phyloP scores from a whole-genome alignment of 2,888 invertebrate genomes.

The Ophion slaviceki region DNA sequence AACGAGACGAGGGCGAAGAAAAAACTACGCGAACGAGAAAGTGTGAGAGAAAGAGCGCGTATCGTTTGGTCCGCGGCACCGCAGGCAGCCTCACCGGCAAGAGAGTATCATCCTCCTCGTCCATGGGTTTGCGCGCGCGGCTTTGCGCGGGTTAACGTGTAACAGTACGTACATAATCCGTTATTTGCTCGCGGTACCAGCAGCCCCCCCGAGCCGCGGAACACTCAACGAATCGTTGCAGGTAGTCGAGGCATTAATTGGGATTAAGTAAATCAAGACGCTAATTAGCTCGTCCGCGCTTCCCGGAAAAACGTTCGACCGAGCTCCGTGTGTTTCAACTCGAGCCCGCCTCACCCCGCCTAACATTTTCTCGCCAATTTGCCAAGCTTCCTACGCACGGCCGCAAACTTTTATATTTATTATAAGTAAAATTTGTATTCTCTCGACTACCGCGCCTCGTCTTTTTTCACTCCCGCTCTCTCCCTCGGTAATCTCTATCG shows the following conservation, averaged over 20 bases:
- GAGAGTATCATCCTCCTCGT: conserved; percentile 49
- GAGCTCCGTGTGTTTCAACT: conserved; percentile 62
- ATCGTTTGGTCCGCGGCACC: no score
- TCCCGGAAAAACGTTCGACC: conserved; percentile 65
- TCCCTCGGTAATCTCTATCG: no score
- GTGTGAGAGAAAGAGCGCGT: no score
- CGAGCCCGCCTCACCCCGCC: conserved; percentile 51
- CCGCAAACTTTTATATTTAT: conserved; percentile 65
- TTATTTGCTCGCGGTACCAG: conserved; percentile 77
- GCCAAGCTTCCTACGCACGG: conserved; percentile 56
- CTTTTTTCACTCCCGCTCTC: no score
- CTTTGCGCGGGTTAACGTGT: conserved; percentile 72
- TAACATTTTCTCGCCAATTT: conserved; percentile 76
- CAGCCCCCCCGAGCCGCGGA: background rate
- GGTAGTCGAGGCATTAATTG: conserved; percentile 81
- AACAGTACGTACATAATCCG: conserved; percentile 81
- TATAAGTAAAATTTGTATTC: no score
- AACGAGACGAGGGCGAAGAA: no score
- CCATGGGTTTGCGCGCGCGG: conserved; percentile 17
- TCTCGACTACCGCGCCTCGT: background rate
- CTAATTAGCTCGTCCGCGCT: conserved; percentile 82
- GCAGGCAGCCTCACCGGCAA: background rate
- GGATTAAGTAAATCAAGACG: conserved; percentile 84
- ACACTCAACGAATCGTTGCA: conserved; percentile 63
- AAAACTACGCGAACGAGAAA: no score